phyloP scores from a whole-genome alignment of 2,113 vertebrate species.

The Ammospiza caudacuta region DNA sequence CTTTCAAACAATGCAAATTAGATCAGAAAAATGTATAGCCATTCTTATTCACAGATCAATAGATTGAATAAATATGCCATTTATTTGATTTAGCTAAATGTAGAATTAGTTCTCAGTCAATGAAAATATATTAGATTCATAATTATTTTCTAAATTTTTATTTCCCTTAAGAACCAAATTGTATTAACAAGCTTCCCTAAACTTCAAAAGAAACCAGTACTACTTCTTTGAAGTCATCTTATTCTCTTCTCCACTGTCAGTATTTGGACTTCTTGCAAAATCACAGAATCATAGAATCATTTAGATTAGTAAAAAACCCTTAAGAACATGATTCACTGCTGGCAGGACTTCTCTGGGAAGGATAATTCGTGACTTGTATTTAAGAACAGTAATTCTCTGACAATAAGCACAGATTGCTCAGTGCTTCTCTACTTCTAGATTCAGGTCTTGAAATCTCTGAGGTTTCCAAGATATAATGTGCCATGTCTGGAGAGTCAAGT shows the following conservation, averaged over 20 bases:
- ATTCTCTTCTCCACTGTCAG: background rate
- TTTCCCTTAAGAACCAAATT: background rate
- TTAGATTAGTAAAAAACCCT: background rate
- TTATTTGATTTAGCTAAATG: background rate
- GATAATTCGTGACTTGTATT: background rate
- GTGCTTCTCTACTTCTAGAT: background rate
- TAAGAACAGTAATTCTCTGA: background rate
- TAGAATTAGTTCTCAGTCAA: background rate
- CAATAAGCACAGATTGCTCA: background rate
- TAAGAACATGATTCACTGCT: background rate
- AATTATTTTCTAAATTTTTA: background rate
- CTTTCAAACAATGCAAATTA: background rate
- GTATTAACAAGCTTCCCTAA: background rate
- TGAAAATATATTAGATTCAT: background rate
- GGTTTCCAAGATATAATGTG: background rate
- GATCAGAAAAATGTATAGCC: background rate
- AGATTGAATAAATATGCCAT: background rate
- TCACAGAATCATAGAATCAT: background rate
- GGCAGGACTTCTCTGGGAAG: background rate
- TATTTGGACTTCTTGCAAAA: background rate
- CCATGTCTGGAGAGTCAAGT: background rate
- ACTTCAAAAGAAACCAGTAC: background rate
- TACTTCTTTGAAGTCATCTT: background rate
- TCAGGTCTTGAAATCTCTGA: background rate
- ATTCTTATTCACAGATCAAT: background rate